Evolutionary conservation across 1,140 invertebrate genomes (phyloP).

Genomic region (Camponotus pennsylvanicus): DNA sequence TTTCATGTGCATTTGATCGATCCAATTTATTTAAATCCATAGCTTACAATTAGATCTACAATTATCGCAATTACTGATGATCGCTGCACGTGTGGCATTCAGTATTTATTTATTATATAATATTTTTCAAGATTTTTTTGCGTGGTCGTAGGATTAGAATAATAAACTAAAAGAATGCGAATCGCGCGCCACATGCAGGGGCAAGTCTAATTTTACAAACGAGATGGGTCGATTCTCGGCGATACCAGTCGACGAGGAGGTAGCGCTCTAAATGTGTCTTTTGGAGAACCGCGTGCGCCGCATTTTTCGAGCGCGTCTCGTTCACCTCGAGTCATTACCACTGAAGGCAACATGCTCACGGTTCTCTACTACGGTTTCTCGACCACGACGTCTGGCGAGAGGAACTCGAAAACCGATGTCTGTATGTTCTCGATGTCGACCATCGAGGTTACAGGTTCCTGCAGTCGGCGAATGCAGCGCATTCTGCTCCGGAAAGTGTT

Average conservation of each 20-base stretch:
- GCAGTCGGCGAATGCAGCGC: not conserved
- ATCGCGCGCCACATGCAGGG: constrained; percentile 53
- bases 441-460: constrained; percentile 52
- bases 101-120: not conserved
- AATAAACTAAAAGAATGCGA: constrained; percentile 70
- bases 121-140: constrained; percentile 7
- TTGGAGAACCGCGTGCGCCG: constrained; percentile 55
- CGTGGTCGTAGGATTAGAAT: constrained; percentile 55
- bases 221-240: constrained; percentile 44
- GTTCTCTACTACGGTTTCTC: constrained; percentile 26
- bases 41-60: not conserved
- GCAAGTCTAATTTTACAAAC: constrained; percentile 71
- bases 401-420: not conserved
- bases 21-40: not conserved
- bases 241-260: constrained; percentile 52
- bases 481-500: not conserved
- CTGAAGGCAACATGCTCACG: constrained; percentile 27
- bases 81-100: not conserved
- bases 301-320: constrained; percentile 59
- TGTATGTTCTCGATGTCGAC: constrained; percentile 19
- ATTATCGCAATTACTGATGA: not conserved
- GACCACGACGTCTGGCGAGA: constrained; percentile 48
- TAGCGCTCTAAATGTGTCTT: constrained; percentile 68
- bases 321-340: constrained; percentile 38
- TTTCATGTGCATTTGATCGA: not conserved